phyloP scores from a whole-genome alignment of 2,113 vertebrate genomes.

The Saguinus midas region DNA sequence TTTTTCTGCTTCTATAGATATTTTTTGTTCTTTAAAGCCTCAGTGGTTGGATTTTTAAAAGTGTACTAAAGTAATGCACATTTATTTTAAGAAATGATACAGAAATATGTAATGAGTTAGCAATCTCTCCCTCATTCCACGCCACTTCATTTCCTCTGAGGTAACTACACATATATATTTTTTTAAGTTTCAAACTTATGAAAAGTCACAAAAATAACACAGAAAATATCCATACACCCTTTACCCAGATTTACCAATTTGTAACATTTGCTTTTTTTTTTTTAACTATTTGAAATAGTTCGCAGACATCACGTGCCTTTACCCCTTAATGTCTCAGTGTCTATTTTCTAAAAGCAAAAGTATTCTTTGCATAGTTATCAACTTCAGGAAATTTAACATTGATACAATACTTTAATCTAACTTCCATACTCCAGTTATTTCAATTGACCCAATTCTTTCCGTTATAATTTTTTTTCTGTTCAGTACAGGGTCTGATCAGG shows the following conservation, averaged over 20 bases:
- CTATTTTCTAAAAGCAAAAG: slow-evolving; percentile 33
- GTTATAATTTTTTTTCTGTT: background rate
- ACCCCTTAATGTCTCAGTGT: background rate
- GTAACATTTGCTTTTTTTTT: background rate
- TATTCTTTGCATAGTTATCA: background rate
- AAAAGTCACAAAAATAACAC: background rate
- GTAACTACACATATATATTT: background rate
- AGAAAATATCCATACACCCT: background rate
- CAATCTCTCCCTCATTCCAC: background rate
- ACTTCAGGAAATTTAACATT: slow-evolving; percentile 24
- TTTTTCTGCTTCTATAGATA: background rate
- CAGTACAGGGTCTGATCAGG: background rate
- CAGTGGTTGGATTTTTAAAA: background rate
- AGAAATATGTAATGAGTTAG: background rate
- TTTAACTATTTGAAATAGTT: background rate
- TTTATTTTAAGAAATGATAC: slow-evolving; percentile 11
- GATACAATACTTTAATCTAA: slow-evolving; percentile 37
- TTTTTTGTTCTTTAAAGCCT: slow-evolving; percentile 3
- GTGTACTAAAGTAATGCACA: background rate
- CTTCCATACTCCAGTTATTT: slow-evolving; percentile 15
- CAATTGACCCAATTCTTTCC: background rate
- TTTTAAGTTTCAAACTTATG: background rate
- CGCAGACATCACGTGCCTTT: background rate
- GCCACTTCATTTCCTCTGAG: background rate
- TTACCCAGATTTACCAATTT: background rate